Conservation (phyloP, 1,140 invertebrate genomes). For the Ceratina japonica region DNA sequence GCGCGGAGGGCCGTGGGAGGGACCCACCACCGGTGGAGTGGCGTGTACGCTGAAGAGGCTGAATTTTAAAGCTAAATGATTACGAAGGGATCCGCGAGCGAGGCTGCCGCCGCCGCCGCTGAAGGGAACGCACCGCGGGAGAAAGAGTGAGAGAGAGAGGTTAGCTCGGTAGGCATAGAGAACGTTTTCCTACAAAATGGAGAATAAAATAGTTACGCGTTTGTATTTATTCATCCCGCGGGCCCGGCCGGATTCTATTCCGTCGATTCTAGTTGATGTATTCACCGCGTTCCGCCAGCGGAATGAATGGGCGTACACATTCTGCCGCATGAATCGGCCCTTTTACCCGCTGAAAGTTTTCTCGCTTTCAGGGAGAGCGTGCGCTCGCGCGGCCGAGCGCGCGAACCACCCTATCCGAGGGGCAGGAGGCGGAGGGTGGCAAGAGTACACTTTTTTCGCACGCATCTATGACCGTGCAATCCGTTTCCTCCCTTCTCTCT, state of each 20-base stretch:
- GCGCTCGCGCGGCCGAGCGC: background rate
- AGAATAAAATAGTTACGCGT: slow-evolving; percentile 49
- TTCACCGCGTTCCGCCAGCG: slow-evolving; percentile 40
- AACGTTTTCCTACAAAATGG: slow-evolving; percentile 43
- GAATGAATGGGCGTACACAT: slow-evolving; percentile 51
- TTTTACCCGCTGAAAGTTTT: slow-evolving; percentile 44
- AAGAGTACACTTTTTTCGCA: slow-evolving; percentile 30
- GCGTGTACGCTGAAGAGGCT: slow-evolving; percentile 27
- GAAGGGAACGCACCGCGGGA: background rate
- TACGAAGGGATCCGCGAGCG: slow-evolving; percentile 29
- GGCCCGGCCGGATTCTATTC: slow-evolving; percentile 32
- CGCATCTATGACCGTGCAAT: slow-evolving; percentile 32
- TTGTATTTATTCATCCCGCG: slow-evolving; percentile 47
- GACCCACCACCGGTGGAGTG: background rate
- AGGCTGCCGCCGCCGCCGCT: no score
- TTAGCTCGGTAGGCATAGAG: slow-evolving; percentile 4
- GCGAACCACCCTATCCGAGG: background rate
- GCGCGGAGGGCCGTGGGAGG: background rate
- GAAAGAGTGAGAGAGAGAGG: background rate
- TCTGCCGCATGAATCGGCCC: slow-evolving; percentile 45
- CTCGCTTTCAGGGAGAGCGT: slow-evolving; percentile 40
- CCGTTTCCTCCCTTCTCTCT: background rate
- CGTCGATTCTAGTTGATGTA: slow-evolving; percentile 45
- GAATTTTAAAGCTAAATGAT: slow-evolving; percentile 49
- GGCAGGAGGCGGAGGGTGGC: background rate